Base-by-base conservation (phyloP, 2,797 vertebrate species). In the Clarias platycephalus region DNA sequence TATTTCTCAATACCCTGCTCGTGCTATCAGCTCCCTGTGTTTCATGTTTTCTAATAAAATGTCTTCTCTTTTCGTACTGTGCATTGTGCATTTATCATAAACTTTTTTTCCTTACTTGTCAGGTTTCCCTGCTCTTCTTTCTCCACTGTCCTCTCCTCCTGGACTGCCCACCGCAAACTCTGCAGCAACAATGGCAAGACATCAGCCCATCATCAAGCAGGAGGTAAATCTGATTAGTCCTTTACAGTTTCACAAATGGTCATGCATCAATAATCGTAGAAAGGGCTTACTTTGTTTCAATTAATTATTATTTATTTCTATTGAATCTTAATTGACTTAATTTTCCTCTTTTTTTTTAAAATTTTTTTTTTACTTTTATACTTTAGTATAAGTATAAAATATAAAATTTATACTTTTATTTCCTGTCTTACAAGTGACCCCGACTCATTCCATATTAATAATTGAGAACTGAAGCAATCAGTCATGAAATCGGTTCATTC, bases 41-140 rank as follows among this genome's bases (percentile, higher is more conserved):
- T 78, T 81, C 13, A 24, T 71, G 18, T 63, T 40, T 81, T 8
- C 26, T 82, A 3, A 31, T 15, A 57, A n/a, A 44, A 24, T 71
- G 18, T 53, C 31, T 75, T 5, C 26, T 82, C 10, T 55, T 15
- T 31, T 37, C 4, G 53, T 22, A 44, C 15, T 10, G 49, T 13
- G 12, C 49, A 53, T 49, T 3, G 5, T 76, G n/a, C 31, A 53
- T 78, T 83, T 16, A 80, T 26, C 60, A 37, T 49, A 26, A 34
- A 28, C n/a, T 91, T 84, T 86, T 84, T 86, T 31, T 68, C n/a
- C 40, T 28, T 26, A 62, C 16, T 55, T 44, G 24, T 87, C 89
- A 95, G 95, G 92, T 87, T 82, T 94, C 44, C 91, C 90, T 63
- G 83, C 92, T 6, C 87, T 95, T 83, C 81, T 94, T 55, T 94